A percentile compares a stretch with the other conserved stretches of the same genome.
Evolutionary conservation across 1,140 invertebrate genomes (phyloP).

Genomic region (Adoxophyes honmai): DNA sequence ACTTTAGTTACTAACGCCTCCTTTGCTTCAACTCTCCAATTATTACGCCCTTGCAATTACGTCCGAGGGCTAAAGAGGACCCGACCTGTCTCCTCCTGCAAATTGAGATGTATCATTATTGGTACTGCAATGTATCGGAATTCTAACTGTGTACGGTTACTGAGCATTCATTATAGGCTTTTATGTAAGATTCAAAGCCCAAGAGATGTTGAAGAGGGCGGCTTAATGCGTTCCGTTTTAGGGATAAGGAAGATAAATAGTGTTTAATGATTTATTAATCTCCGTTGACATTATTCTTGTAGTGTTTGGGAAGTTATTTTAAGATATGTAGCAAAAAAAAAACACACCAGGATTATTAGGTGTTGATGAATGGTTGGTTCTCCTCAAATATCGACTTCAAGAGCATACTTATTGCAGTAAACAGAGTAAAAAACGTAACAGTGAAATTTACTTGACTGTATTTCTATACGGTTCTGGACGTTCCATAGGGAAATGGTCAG

Average conservation of each 20-base stretch:
- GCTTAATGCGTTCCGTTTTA: neutral
- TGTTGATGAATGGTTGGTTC: too few relatives aligned
- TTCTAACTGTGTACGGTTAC: neutral
- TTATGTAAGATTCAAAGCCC: neutral
- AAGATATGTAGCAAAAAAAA: too few relatives aligned
- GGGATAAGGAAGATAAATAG: conserved; percentile 1
- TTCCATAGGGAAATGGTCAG: too few relatives aligned
- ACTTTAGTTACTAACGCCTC: too few relatives aligned
- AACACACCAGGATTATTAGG: too few relatives aligned
- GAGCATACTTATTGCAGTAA: too few relatives aligned
- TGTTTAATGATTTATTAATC: neutral
- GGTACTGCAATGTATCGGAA: conserved; percentile 11
- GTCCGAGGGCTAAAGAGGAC: conserved; percentile 29
- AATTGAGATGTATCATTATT: conserved; percentile 23
- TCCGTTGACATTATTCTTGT: too few relatives aligned
- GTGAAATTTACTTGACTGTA: too few relatives aligned
- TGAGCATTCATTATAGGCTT: conserved; percentile 1
- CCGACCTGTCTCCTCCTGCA: conserved; percentile 12
- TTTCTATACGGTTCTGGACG: too few relatives aligned
- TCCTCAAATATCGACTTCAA: too few relatives aligned
- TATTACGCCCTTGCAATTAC: conserved; percentile 47
- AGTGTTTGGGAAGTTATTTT: too few relatives aligned
- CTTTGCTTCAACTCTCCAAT: neutral
- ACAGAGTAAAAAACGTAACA: too few relatives aligned
- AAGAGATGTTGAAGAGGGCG: neutral